Evolutionary conservation across 2,888 invertebrate species (phyloP), one percentile per base, ranked within the genome.

Genomic region (Theodoxus fluviatilis): DNA sequence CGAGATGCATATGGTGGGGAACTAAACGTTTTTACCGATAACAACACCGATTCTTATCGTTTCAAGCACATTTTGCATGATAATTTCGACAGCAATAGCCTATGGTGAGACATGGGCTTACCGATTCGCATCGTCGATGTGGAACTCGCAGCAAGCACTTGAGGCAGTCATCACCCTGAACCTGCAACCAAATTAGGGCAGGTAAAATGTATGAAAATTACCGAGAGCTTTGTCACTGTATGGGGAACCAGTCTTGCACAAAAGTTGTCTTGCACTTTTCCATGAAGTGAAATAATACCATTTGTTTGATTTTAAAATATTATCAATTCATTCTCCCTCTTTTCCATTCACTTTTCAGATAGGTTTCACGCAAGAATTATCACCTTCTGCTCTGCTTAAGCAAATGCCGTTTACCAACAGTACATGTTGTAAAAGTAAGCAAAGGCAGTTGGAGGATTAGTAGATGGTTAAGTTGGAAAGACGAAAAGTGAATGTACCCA

Each of bases 81-180:
- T 15, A 55, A 9, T 7, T 15, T 7, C 25, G 7, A 55, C 7
- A 55, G 7, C 55, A 9, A 7, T 22, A 55, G 55, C 15, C 7
- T 7, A 15, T n/a, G 15, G 25, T 22, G 15, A 55, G 7, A 28
- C 9, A 61, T 22, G n/a, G 4, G 80, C 82, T 80, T 78, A 86
- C 86, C 72, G 82, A 82, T 78, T 86, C 86, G 73, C 86, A 86
- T 79, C 83, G 84, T 71, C 80, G 79, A 76, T 86, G 86, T 18
- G 83, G 83, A 7, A 85, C 79, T 69, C 83, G 81, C 64, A 86
- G 74, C 72, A 86, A 78, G 73, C 86, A 86, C 76, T 86, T 86
- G 22, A 86, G 71, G 71, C 86, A 86, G 22, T 86, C 85, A 73
- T 85, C 86, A 18, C 82, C 78, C 0, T 78, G 73, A 6, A 84